Evolutionary conservation across 2,113 vertebrate genomes (phyloP).

Genomic region (Albula glossodonta): DNA sequence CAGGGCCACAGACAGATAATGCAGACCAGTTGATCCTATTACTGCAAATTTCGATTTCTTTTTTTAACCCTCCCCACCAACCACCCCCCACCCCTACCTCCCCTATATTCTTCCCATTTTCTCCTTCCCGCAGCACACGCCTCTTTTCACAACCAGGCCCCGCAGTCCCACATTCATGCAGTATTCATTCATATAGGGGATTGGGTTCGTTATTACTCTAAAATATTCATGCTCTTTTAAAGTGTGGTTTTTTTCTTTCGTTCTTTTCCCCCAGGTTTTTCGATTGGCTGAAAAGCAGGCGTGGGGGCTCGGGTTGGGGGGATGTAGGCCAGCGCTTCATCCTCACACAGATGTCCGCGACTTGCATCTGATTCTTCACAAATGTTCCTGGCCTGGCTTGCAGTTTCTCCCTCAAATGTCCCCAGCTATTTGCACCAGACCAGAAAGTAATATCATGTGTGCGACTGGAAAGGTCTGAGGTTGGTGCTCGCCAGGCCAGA

Average conservation of each 20-base stretch:
- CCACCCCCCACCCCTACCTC: constrained; percentile 20
- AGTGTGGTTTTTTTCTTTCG: constrained; percentile 24
- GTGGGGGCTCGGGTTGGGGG: not conserved
- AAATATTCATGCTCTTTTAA: constrained; percentile 52
- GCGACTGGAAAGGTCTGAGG: not conserved
- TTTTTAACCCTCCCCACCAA: constrained; percentile 11
- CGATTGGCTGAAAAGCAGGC: not conserved
- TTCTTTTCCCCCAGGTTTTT: not conserved
- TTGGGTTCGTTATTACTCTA: constrained; percentile 46
- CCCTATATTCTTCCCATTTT: constrained; percentile 17
- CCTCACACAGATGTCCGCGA: not conserved
- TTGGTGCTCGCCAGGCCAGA: not conserved
- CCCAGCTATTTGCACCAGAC: not conserved
- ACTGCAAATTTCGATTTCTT: constrained; percentile 43
- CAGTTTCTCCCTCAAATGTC: not conserved
- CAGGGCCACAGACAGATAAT: constrained; percentile 40
- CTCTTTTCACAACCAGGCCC: constrained; percentile 17
- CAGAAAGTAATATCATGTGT: constrained; percentile 1
- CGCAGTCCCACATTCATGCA: constrained; percentile 45
- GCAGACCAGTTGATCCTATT: constrained; percentile 51
- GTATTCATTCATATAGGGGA: constrained; percentile 48
- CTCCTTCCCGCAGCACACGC: constrained; percentile 17
- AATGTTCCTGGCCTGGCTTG: not conserved
- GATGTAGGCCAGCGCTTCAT: not conserved
- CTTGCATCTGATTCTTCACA: not conserved